These are phyloP conservation scores for Thera obeliscata DNA, from an alignment of 2,888 invertebrate species.

Conservation along the genomic window DNA sequence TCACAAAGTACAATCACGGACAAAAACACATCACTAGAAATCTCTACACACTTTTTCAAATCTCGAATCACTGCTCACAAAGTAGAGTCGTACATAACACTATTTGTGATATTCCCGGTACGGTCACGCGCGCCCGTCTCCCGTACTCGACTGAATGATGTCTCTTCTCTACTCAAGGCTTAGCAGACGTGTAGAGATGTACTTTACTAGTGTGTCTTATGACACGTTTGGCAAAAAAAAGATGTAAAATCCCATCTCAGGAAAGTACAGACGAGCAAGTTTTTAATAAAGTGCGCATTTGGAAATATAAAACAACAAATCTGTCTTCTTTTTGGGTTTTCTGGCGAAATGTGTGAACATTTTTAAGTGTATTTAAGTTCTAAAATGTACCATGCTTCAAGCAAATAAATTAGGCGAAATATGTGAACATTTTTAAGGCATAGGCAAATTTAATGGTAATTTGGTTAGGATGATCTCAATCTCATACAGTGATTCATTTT, in stretches of 20 bases:
- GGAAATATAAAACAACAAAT: too few relatives aligned
- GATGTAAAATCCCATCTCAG: neutral
- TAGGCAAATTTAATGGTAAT: too few relatives aligned
- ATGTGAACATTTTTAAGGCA: too few relatives aligned
- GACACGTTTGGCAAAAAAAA: neutral
- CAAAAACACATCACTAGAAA: slow-evolving; percentile 17
- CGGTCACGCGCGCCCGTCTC: slow-evolving; percentile 60
- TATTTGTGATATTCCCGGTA: slow-evolving; percentile 25
- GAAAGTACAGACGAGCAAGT: neutral
- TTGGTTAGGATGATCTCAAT: too few relatives aligned
- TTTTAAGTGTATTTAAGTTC: too few relatives aligned
- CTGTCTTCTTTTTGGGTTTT: too few relatives aligned
- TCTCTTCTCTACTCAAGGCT: slow-evolving; percentile 5
- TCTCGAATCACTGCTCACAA: slow-evolving; percentile 12
- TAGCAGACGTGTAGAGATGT: neutral
- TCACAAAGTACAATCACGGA: slow-evolving; percentile 23
- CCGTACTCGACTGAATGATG: slow-evolving; percentile 67
- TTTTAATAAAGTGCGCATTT: neutral
- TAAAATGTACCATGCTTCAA: too few relatives aligned
- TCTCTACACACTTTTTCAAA: slow-evolving; percentile 6
- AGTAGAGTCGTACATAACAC: neutral
- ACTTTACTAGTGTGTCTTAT: neutral
- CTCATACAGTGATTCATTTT: too few relatives aligned
- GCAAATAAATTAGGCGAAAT: too few relatives aligned
- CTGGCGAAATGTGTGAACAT: too few relatives aligned